These are phyloP conservation scores for Pao palembangensis DNA, from an alignment of 2,113 vertebrate genomes.

Conservation along the genomic window DNA sequence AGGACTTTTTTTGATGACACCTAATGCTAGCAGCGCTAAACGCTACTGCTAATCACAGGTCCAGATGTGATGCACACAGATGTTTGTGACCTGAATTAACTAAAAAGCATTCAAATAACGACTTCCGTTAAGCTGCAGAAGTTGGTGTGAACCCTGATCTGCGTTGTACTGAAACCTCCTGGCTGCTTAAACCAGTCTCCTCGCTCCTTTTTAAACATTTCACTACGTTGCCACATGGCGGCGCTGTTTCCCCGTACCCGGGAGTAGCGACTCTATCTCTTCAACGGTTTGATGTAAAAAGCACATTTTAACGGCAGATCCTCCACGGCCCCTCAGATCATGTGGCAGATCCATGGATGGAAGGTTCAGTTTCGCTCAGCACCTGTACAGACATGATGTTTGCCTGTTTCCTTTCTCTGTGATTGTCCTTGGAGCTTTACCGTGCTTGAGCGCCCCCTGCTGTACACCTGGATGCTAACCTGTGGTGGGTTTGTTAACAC, in stretches of 20 bases:
- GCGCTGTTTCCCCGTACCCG: not conserved
- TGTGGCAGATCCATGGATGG: too few species aligned
- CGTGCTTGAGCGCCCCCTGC: constrained; percentile 62
- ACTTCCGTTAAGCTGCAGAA: too few species aligned
- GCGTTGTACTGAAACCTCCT: not conserved
- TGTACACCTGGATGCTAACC: constrained; percentile 78
- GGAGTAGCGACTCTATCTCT: not conserved
- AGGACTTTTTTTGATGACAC: too few species aligned
- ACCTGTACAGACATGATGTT: constrained; percentile 36
- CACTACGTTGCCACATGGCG: not conserved
- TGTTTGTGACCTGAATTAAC: too few species aligned
- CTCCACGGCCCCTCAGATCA: not conserved
- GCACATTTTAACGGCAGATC: not conserved
- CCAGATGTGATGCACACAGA: too few species aligned
- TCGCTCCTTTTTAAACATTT: not conserved
- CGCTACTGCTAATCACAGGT: too few species aligned
- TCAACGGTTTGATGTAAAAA: constrained; percentile 23
- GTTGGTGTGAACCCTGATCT: not conserved
- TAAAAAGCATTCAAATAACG: too few species aligned
- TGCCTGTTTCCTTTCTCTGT: constrained; percentile 41
- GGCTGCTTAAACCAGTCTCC: not conserved
- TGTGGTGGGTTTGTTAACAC: constrained; percentile 84
- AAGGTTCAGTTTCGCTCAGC: not conserved
- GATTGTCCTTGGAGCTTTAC: constrained; percentile 47
- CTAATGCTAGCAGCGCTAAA: too few species aligned